Evolutionary conservation across 2,797 vertebrate species (phyloP), one percentile per base, ranked within the genome.

Genomic region (Enteromius viviparus): DNA sequence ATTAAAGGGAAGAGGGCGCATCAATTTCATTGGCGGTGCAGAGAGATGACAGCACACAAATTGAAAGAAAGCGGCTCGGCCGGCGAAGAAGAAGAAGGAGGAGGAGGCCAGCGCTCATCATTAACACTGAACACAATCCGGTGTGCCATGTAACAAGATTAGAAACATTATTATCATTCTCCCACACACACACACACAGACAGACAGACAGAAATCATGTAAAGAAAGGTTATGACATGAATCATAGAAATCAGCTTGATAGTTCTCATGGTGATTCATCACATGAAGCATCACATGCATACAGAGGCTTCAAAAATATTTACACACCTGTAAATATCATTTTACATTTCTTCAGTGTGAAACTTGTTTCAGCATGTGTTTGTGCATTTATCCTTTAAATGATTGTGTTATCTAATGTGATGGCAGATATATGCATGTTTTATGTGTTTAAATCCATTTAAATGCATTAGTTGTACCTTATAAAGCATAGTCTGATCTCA

Each of bases 21-120:
- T 94, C 92, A 94, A 94, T 95, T 94, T 92, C 86, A 89, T 80
- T 76, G 29, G 84, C 80, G 82, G 91, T 87, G 91, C 82, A 83
- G 89, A 85, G 91, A 93, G 93, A 94, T 95, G 95, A 95, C 93
- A 94, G 93, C 92, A 94, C 93, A 94, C 94, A 95, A 95, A 95
- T 94, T 94, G 94, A 94, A 95, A 94, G 93, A 91, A 94, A 95
- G 93, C 91, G 89, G 91, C 91, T 91, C 88, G 86, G 87, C 89
- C 89, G 88, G 90, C 2, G 51, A 32, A 32, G 29, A 45, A 45
- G 45, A 45, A 45, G 45, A 89, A 90, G 9, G 29, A 82, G 90
- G 90, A 91, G 87, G 91, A 87, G 90, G 90, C 84, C 29, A 34
- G 78, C 68, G 87, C 89, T 89, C 91, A 92, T 94, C 93, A 94